Evolutionary conservation across 1,140 invertebrate species (phyloP).

Genomic region (Vollenhovia emeryi): DNA sequence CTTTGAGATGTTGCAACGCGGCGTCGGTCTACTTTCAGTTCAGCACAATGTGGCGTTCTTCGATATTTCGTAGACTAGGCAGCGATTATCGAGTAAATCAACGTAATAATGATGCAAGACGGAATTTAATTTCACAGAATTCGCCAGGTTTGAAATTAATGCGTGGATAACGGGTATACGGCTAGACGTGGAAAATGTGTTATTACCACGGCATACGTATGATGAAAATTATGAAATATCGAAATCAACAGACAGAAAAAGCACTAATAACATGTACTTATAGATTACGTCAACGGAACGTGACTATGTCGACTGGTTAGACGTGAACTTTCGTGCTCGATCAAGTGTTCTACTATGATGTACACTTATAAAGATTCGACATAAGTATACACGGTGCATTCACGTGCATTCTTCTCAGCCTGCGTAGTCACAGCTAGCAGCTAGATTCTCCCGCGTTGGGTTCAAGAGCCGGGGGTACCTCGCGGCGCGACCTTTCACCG

Average conservation of each 20-base stretch:
- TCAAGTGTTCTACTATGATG: background rate
- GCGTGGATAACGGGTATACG: background rate
- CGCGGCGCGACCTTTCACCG: background rate
- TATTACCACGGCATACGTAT: background rate
- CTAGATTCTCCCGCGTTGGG: background rate
- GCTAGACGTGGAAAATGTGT: background rate
- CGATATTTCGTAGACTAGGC: background rate
- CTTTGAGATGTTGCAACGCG: constrained; percentile 15
- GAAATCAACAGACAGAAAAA: constrained; percentile 11
- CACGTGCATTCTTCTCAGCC: background rate
- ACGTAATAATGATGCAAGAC: constrained; percentile 11
- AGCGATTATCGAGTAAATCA: constrained; percentile 16
- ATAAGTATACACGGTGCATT: background rate
- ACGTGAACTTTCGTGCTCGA: constrained; percentile 14
- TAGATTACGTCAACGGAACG: constrained; percentile 30
- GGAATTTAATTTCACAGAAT: background rate
- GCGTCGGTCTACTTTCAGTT: background rate
- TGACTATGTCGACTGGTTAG: background rate
- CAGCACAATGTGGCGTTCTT: constrained; percentile 9
- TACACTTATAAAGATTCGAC: background rate
- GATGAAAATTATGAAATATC: constrained; percentile 37
- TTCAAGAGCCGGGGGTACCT: background rate
- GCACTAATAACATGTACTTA: constrained; percentile 10
- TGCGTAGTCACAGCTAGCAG: background rate
- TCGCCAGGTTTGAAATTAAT: background rate